Percentiles rank a stretch among this genome's conserved stretches.
These are phyloP conservation scores for Plebejus melissa DNA, from an alignment of 2,888 invertebrate genomes.

Conservation along the genomic window DNA sequence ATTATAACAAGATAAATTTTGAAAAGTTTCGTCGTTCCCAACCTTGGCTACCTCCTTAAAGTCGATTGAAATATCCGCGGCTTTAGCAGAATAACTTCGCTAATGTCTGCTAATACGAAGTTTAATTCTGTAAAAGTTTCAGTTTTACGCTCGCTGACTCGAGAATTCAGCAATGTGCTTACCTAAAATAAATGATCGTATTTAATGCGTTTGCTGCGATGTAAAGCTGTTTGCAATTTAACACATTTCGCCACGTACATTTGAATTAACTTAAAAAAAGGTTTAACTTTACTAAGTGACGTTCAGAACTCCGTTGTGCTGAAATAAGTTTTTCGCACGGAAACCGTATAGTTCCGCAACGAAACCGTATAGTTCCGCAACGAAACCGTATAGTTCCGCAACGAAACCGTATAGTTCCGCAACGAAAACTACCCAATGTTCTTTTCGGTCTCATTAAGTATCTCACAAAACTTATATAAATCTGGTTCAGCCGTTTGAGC, in stretches of 20 bases:
- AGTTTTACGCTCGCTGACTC: constrained; percentile 35
- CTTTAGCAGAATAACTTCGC: constrained; percentile 39
- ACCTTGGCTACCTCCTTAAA: constrained; percentile 31
- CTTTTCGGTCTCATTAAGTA: not conserved
- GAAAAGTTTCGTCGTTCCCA: constrained; percentile 29
- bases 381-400: not conserved
- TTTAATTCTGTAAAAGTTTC: constrained; percentile 40
- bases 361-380: too few relatives aligned
- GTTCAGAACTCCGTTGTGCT: too few relatives aligned
- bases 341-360: too few relatives aligned
- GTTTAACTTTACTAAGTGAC: not conserved
- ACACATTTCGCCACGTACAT: not conserved
- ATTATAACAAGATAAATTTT: constrained; percentile 29
- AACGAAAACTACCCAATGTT: not conserved
- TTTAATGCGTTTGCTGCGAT: not conserved
- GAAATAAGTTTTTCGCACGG: too few relatives aligned
- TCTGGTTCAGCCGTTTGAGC: not conserved
- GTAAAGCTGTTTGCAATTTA: not conserved
- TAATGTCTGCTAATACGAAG: constrained; percentile 40
- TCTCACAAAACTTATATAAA: not conserved
- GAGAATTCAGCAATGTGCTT: constrained; percentile 22
- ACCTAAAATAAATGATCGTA: constrained; percentile 2
- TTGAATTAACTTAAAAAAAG: too few relatives aligned
- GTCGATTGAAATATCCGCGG: constrained; percentile 41
- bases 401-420: too few relatives aligned